phyloP scores from a whole-genome alignment of 2,797 vertebrate genomes.

The Pelodytes ibericus region DNA sequence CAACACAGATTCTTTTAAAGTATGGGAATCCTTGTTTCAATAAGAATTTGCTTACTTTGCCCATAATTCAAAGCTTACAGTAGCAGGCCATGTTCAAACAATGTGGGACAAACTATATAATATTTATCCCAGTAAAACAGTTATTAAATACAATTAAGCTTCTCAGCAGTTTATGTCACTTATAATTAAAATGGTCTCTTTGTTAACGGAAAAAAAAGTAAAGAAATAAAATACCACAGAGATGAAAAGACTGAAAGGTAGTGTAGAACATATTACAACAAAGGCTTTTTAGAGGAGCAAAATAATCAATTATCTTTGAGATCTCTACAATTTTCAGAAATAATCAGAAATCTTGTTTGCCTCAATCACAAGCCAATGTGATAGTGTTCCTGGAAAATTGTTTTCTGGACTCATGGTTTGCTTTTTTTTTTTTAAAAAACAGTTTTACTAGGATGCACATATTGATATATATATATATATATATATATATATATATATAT shows the following conservation, averaged over 20 bases:
- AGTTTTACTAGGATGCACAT: too few species aligned
- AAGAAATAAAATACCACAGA: conserved; percentile 17
- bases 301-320: conserved; percentile 8
- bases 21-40: not conserved
- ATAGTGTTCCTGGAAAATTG: too few species aligned
- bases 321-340: too few species aligned
- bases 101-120: conserved; percentile 47
- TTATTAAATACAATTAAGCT: conserved; percentile 64
- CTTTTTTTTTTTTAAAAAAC: too few species aligned
- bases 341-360: too few species aligned
- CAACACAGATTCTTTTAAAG: not conserved
- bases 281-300: conserved; percentile 1
- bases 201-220: not conserved
- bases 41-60: not conserved
- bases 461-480: too few species aligned
- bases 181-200: not conserved
- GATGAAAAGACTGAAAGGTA: conserved; percentile 55
- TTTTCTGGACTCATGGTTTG: too few species aligned
- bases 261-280: conserved; percentile 8
- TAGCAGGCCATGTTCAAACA: not conserved
- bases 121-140: conserved; percentile 62
- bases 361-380: too few species aligned
- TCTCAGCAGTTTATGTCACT: not conserved
- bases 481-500: too few species aligned
- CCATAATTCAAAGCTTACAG: not conserved